Percentiles rank a stretch among this genome's conserved stretches.
Conservation (phyloP, 2,797 vertebrate genomes). For the Micrastur ruficollis region DNA sequence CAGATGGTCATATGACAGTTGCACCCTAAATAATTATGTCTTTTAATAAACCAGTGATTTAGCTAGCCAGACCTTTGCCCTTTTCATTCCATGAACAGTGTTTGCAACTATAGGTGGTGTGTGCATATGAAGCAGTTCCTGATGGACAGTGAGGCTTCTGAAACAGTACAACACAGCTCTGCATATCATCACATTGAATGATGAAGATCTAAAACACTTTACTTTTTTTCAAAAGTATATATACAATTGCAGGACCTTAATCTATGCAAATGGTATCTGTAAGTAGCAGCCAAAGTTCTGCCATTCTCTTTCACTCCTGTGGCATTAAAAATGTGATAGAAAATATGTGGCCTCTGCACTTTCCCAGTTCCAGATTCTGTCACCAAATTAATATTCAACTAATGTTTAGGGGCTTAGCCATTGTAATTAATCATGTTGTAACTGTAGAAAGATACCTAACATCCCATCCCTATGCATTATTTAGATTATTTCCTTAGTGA, state of each 20-base stretch:
- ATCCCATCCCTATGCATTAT: conserved; percentile 55
- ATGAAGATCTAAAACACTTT: background rate
- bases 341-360: conserved; percentile 14
- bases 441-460: conserved; percentile 64
- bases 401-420: conserved; percentile 47
- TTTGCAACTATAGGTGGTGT: background rate
- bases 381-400: conserved; percentile 66
- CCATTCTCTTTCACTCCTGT: conserved; percentile 10
- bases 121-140: background rate
- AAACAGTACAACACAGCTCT: background rate
- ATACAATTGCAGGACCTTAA: background rate
- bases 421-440: conserved; percentile 70
- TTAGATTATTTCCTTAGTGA: conserved; percentile 61
- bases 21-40: background rate
- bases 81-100: background rate
- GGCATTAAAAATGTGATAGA: background rate
- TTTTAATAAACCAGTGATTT: background rate
- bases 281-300: background rate
- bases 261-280: background rate
- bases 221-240: background rate
- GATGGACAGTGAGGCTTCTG: background rate
- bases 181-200: background rate
- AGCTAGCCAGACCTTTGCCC: background rate
- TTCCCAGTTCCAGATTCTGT: conserved; percentile 46
- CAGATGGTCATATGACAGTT: background rate